Conservation (phyloP, 2,888 invertebrate genomes). For the Callyntrura sp. region DNA sequence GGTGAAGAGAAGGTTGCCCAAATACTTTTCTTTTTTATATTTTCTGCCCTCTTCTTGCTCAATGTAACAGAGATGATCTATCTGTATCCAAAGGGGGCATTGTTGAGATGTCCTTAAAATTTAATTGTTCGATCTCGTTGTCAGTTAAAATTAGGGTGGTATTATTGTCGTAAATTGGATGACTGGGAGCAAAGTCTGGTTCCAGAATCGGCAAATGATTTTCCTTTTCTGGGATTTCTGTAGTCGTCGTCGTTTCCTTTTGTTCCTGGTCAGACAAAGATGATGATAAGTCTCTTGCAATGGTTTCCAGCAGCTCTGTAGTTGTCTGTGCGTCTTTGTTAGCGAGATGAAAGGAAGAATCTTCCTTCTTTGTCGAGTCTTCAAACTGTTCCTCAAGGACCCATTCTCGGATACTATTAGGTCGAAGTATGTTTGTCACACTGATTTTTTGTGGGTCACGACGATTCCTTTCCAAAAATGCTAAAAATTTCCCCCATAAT, state of each 20-base stretch:
- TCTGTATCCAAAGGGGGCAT: conserved; percentile 41
- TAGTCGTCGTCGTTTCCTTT: not conserved
- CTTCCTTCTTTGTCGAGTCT: not conserved
- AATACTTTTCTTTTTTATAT: too few species aligned
- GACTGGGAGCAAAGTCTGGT: conserved; percentile 12
- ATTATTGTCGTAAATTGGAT: not conserved
- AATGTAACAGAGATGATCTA: conserved; percentile 21
- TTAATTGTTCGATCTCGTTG: not conserved
- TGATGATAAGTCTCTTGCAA: not conserved
- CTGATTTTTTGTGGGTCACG: conserved; percentile 66
- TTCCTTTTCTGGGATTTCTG: not conserved
- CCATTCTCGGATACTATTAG: conserved; percentile 48
- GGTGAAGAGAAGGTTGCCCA: too few species aligned
- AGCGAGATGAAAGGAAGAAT: not conserved
- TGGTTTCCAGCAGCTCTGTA: not conserved
- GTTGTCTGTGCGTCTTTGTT: not conserved
- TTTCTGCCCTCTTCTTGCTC: too few species aligned
- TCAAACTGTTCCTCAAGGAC: conserved; percentile 43
- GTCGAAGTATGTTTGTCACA: conserved; percentile 51
- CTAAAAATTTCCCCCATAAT: conserved; percentile 80
- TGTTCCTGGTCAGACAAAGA: not conserved
- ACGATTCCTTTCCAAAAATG: conserved; percentile 78
- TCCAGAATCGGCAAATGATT: not conserved
- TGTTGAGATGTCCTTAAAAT: conserved; percentile 43
- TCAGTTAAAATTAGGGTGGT: conserved; percentile 51